Evolutionary conservation across 2,113 vertebrate species (phyloP).

Genomic region (Zeus faber): DNA sequence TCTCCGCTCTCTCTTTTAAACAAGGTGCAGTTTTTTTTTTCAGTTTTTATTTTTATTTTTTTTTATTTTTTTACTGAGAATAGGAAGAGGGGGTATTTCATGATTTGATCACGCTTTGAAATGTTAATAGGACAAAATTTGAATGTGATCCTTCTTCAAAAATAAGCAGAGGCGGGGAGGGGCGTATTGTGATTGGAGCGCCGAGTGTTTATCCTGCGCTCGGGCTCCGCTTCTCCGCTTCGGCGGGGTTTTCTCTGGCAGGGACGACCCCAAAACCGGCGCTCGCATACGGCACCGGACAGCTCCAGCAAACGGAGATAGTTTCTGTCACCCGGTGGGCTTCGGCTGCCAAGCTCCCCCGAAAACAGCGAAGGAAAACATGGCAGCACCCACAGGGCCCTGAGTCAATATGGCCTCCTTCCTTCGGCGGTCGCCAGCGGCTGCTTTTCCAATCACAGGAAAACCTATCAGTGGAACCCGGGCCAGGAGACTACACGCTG

Average conservation of each 20-base stretch:
- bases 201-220: conserved; percentile 61
- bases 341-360: conserved; percentile 51
- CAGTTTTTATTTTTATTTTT: conserved; percentile 25
- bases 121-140: conserved; percentile 60
- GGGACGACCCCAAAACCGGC: conserved; percentile 15
- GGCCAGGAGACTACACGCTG: conserved; percentile 16
- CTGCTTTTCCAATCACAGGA: conserved; percentile 80
- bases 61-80: conserved; percentile 9
- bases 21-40: conserved; percentile 20
- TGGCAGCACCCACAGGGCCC: conserved; percentile 59
- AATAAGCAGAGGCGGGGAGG: conserved; percentile 53
- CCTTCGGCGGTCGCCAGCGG: conserved; percentile 52
- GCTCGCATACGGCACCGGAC: conserved; percentile 42
- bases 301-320: conserved; percentile 27
- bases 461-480: conserved; percentile 68
- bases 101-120: conserved; percentile 62
- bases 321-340: conserved; percentile 61
- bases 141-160: conserved; percentile 55
- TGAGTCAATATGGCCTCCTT: conserved; percentile 73
- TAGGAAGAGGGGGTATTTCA: conserved; percentile 24
- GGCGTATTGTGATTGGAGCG: conserved; percentile 70
- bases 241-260: conserved; percentile 61
- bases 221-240: conserved; percentile 30
- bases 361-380: conserved; percentile 64
- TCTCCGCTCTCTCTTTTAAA: conserved; percentile 29